Evolutionary conservation across 2,797 vertebrate genomes (phyloP).

Genomic region (Danio albolineatus): DNA sequence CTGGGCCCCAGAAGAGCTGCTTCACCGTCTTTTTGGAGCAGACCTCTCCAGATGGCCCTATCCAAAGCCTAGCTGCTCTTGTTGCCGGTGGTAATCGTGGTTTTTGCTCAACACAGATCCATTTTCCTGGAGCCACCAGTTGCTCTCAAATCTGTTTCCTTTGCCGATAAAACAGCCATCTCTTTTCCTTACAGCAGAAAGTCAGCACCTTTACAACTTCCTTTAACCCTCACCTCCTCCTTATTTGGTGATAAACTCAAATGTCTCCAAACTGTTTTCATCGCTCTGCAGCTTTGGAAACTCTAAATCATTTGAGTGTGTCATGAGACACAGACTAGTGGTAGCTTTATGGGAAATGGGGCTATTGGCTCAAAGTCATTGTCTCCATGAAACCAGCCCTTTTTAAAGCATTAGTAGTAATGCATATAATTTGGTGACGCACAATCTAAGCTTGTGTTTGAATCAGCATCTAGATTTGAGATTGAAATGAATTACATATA

Average conservation of each 20-base stretch:
- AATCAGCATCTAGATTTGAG: neutral
- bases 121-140: constrained; percentile 79
- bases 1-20: constrained; percentile 75
- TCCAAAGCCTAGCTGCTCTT: constrained; percentile 73
- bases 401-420: constrained; percentile 5
- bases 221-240: constrained; percentile 59
- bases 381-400: neutral
- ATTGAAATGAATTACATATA: neutral
- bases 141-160: constrained; percentile 82
- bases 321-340: neutral
- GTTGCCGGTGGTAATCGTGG: constrained; percentile 80
- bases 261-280: constrained; percentile 42
- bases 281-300: constrained; percentile 29
- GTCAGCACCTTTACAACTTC: constrained; percentile 75
- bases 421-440: neutral
- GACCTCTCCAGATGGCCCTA: constrained; percentile 82
- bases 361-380: neutral
- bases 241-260: constrained; percentile 47
- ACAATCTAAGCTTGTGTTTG: neutral
- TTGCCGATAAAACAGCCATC: constrained; percentile 79
- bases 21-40: constrained; percentile 80
- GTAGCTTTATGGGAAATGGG: neutral
- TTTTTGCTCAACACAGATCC: constrained; percentile 81
- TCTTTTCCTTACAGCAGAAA: constrained; percentile 71
- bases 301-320: neutral